Conservation (phyloP, 2,797 vertebrate species). For the Lacerta agilis region DNA sequence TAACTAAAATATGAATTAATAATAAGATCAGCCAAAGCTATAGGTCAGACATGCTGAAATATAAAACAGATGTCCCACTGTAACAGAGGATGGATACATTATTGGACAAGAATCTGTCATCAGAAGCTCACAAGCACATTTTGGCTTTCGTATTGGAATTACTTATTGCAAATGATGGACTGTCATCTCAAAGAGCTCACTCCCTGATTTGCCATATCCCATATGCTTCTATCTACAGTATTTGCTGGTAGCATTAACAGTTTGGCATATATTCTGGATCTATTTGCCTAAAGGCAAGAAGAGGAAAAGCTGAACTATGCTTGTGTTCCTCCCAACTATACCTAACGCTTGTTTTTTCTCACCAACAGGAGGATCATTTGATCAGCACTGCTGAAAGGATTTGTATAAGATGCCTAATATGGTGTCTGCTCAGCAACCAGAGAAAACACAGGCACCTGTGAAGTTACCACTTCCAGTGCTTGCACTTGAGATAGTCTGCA, state of each 20-base stretch:
- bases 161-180: neutral
- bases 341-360: neutral
- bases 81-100: conserved; percentile 15
- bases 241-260: neutral
- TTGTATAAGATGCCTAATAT: no score
- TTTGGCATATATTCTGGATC: neutral
- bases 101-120: conserved; percentile 1
- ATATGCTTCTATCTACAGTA: neutral
- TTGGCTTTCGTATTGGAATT: conserved; percentile 10
- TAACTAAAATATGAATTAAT: conserved; percentile 7
- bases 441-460: no score
- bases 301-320: neutral
- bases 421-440: no score
- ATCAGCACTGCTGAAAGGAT: no score
- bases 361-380: neutral
- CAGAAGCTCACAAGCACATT: conserved; percentile 19
- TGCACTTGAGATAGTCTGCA: no score
- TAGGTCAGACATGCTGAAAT: conserved; percentile 7
- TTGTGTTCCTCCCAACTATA: neutral
- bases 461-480: no score
- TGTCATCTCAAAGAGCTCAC: conserved; percentile 3
- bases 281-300: neutral
- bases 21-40: neutral
- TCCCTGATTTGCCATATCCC: neutral
- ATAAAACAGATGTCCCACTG: neutral